These are phyloP conservation scores for Eunapius fragilis DNA, from an alignment of 37 sponge, comb jelly and placozoan species.

Conservation along the genomic window DNA sequence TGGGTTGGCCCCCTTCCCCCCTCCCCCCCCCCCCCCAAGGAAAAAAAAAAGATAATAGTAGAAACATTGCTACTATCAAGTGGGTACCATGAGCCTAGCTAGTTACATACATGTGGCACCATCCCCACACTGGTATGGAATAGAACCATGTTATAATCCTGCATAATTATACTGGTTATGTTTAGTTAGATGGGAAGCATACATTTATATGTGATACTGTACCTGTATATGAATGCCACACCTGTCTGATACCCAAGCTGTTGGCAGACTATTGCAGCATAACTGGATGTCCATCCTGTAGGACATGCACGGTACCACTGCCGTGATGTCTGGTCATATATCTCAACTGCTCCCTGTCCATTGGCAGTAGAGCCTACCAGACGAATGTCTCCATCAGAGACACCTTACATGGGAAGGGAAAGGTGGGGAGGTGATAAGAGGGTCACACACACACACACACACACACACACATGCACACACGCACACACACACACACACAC, in stretches of 20 bases:
- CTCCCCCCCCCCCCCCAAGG: no score
- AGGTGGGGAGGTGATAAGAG: neutral
- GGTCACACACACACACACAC: no score
- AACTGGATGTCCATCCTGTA: constrained; percentile 13
- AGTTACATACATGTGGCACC: no score
- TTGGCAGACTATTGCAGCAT: constrained; percentile 3
- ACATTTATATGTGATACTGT: no score
- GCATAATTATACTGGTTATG: neutral
- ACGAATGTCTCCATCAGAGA: constrained; percentile 26
- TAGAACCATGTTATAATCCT: no score
- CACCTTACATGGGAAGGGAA: neutral
- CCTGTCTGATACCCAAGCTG: constrained; percentile 31
- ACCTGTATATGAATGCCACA: neutral
- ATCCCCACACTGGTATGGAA: no score
- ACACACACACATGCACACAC: neutral
- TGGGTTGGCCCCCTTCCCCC: no score
- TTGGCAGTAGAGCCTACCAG: constrained; percentile 22
- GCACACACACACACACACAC: neutral
- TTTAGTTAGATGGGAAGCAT: no score
- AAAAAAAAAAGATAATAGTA: no score
- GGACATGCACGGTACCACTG: neutral
- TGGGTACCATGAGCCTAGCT: no score
- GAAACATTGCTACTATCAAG: no score
- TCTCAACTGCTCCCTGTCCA: constrained; percentile 41
- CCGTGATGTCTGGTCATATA: neutral